Conservation (phyloP, 2,888 invertebrate species). For the Lagria hirta region DNA sequence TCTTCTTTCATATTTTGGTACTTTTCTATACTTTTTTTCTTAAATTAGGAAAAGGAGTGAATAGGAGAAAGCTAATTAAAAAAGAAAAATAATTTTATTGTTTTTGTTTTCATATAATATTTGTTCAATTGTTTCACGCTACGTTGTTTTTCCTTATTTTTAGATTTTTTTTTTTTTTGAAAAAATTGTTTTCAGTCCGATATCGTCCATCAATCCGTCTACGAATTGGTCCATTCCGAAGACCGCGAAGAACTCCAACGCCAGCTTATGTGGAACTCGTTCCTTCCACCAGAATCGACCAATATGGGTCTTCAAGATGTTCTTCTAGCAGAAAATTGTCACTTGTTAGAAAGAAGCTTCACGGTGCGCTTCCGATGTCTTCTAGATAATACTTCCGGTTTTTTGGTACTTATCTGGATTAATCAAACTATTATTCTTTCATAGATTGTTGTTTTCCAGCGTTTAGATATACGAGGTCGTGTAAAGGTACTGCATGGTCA, state of each 20-base stretch:
- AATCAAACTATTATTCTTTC: background rate
- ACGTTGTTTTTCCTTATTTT: no score
- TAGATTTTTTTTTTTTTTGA: no score
- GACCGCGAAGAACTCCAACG: constrained; percentile 96
- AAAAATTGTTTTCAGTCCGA: constrained; percentile 78
- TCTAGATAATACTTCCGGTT: constrained; percentile 98
- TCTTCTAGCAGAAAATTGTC: constrained; percentile 83
- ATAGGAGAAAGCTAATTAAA: background rate
- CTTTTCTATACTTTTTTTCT: no score
- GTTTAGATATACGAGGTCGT: constrained; percentile 96
- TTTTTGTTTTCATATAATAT: no score
- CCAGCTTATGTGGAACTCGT: constrained; percentile 93
- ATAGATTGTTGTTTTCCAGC: constrained; percentile 60
- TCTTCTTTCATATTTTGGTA: no score
- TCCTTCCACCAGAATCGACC: constrained; percentile 77
- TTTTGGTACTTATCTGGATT: constrained; percentile 71
- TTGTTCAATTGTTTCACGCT: no score
- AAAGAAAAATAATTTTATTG: no score
- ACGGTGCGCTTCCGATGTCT: constrained; percentile 98
- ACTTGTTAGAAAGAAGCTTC: constrained; percentile 92
- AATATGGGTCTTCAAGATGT: constrained; percentile 84
- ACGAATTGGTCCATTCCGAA: constrained; percentile 98
- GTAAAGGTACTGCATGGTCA: constrained; percentile 96
- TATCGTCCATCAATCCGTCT: constrained; percentile 98
- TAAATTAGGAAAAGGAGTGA: background rate